Base-by-base conservation (phyloP, 2,797 vertebrate genomes). In the Jordanella pulchra region DNA sequence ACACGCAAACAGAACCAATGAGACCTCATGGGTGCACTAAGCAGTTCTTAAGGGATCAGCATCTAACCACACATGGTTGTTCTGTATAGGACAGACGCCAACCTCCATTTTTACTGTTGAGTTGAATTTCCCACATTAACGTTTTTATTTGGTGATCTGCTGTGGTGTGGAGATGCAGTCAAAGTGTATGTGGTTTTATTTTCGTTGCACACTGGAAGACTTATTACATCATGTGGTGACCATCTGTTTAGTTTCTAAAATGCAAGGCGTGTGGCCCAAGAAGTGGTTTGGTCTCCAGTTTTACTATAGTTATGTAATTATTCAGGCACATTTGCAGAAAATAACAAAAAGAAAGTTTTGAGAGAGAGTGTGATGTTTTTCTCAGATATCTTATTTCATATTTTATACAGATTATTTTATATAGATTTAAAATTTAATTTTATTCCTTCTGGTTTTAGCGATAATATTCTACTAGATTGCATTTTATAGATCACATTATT, bases 241-340 rank as follows among this genome's bases (percentile, higher is more conserved):
- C 67, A 69, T 80, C 71, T 85, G 81, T 74, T 86, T 76, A 14
- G 76, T 68, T 77, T 63, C 71, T 71, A 58, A 76, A 67, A 73
- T 50, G 44, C 61, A 65, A 67, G 72, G 68, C 65, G 60, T 79
- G 80, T 72, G 81, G 74, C 74, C 32, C 15, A 71, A 32, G 71
- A 71, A 89, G 82, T 78, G 71, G 32, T 73, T 75, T 3, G 69
- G 77, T 80, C 39, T 35, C 3, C 21, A 73, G 67, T 75, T 84
- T 86, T 65, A 65, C 65, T 65, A 77, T 73, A 83, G 78, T 71
- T n/a, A 60, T 69, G 75, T 71, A 58, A 84, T n/a, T 77, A 72
- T 72, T 80, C 50, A 79, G 71, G 76, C 61, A 30, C 21, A 48
- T 5, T 3, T 4, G 5, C 4, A 35, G 35, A 7, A 7, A 35